Evolutionary conservation across 37 sponge, comb jelly and placozoan species (phyloP).

Genomic region (Ianthella basta): DNA sequence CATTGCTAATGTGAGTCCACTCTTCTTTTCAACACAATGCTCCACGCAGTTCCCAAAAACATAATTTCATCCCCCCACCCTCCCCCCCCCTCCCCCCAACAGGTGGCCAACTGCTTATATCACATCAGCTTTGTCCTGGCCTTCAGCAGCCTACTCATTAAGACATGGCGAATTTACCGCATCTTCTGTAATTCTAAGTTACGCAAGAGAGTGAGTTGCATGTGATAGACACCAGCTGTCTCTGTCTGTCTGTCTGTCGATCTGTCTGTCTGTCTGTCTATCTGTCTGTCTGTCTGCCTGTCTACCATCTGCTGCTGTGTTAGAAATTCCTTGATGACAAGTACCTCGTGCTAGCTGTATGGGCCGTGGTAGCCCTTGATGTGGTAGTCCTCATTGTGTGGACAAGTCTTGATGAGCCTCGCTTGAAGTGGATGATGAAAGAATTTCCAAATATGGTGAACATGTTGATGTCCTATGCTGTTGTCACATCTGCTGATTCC

Average conservation of each 20-base stretch:
- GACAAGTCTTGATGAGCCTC: neutral
- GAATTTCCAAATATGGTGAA: too few relatives aligned
- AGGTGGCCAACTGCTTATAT: neutral
- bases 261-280: too few relatives aligned
- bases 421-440: too few relatives aligned
- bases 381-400: neutral
- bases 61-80: neutral
- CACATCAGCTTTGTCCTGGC: neutral
- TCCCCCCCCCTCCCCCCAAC: neutral
- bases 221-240: too few relatives aligned
- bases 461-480: too few relatives aligned
- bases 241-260: too few relatives aligned
- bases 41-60: neutral
- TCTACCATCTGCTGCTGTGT: neutral
- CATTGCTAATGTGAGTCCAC: neutral
- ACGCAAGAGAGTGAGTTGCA: neutral
- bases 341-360: conserved; percentile 2
- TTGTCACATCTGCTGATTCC: too few relatives aligned
- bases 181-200: neutral
- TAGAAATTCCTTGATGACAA: conserved; percentile 17
- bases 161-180: neutral
- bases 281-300: too few relatives aligned
- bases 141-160: neutral
- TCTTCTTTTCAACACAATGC: neutral
- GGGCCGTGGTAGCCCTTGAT: neutral